A percentile compares a stretch with the other conserved stretches of the same genome.
These are phyloP conservation scores for Orthosia cruda DNA, from an alignment of 2,888 invertebrate genomes.

Conservation along the genomic window DNA sequence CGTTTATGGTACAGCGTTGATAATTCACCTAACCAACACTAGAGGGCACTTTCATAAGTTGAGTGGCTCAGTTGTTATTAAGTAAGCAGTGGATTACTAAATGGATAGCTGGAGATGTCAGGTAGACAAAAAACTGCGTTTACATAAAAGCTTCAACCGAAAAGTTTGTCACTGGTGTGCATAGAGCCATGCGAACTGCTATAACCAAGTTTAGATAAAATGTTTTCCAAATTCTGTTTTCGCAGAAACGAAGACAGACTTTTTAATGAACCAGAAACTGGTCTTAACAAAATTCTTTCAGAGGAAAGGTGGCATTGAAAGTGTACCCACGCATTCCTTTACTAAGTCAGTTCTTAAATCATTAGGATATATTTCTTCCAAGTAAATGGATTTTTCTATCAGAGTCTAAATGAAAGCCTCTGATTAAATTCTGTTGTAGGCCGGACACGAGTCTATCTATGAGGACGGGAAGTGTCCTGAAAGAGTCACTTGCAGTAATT, in stretches of 20 bases:
- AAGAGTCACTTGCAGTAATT: no score
- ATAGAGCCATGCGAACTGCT: no score
- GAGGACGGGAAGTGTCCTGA: no score
- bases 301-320: background rate
- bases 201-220: no score
- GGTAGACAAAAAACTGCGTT: no score
- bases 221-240: background rate
- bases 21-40: background rate
- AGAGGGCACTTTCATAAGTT: slow-evolving; percentile 3
- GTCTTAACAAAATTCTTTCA: background rate
- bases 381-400: background rate
- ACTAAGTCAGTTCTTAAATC: background rate
- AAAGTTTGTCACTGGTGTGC: no score
- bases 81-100: no score
- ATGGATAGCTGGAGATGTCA: no score
- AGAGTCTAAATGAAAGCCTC: no score
- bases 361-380: background rate
- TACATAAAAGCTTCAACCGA: no score
- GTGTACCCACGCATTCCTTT: background rate
- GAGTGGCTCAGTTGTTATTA: background rate
- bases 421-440: no score
- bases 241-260: background rate
- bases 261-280: background rate
- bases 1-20: background rate
- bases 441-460: no score